Conservation (phyloP, 2,797 vertebrate species). For the Rhinella marina region DNA sequence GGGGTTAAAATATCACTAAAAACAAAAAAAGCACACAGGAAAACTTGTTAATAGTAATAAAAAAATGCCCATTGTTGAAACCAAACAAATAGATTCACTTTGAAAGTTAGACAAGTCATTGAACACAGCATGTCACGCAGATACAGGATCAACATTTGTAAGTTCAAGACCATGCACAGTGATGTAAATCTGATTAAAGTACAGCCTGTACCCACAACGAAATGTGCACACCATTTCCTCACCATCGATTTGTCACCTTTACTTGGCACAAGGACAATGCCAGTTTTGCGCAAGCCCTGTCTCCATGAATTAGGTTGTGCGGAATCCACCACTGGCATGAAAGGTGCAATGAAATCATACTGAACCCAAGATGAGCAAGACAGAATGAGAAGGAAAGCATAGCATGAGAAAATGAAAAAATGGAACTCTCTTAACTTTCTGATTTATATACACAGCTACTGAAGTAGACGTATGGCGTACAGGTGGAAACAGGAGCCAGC, state of each 20-base stretch:
- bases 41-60: slow-evolving; percentile 56
- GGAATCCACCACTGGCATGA: slow-evolving; percentile 89
- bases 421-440: neutral
- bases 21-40: slow-evolving; percentile 42
- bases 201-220: slow-evolving; percentile 71
- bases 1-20: slow-evolving; percentile 49
- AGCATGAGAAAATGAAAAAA: slow-evolving; percentile 65
- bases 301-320: slow-evolving; percentile 98
- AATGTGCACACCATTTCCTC: slow-evolving; percentile 89
- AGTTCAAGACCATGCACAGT: slow-evolving; percentile 75
- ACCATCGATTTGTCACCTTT: slow-evolving; percentile 91
- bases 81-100: slow-evolving; percentile 35
- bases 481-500: neutral
- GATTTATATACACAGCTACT: neutral
- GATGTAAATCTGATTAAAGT: slow-evolving; percentile 71
- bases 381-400: slow-evolving; percentile 74
- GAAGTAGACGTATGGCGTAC: neutral
- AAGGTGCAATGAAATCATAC: slow-evolving; percentile 93
- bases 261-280: slow-evolving; percentile 97
- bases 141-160: slow-evolving; percentile 57
- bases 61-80: slow-evolving; percentile 31
- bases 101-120: slow-evolving; percentile 54
- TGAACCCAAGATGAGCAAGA: slow-evolving; percentile 90
- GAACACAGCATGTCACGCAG: slow-evolving; percentile 5
- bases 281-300: slow-evolving; percentile 99